Percentiles rank a stretch among this genome's conserved stretches.
phyloP scores from a whole-genome alignment of 2,888 invertebrate genomes.

The Chromoteleia sp. region DNA sequence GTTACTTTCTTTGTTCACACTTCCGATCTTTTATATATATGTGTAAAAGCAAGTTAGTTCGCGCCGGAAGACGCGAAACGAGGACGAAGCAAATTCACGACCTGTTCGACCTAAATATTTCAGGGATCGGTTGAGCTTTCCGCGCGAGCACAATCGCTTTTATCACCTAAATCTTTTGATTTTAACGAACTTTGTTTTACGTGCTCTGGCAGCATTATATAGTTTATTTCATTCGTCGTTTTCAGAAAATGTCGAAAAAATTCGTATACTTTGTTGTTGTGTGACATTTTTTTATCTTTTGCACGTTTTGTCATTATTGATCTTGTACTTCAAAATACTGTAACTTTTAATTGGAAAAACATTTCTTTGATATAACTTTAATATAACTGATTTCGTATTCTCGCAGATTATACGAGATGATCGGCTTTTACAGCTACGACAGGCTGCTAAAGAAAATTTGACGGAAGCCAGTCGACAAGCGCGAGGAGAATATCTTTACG shows the following conservation, averaged over 20 bases:
- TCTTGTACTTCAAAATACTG: neutral
- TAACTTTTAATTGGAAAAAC: neutral
- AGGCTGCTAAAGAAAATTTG: constrained; percentile 86
- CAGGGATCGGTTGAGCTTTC: constrained; percentile 44
- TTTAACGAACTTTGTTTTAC: constrained; percentile 30
- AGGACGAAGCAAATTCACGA: constrained; percentile 66
- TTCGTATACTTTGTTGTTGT: too few species aligned
- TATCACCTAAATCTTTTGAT: constrained; percentile 42
- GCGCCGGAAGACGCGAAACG: constrained; percentile 50
- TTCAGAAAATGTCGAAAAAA: too few species aligned
- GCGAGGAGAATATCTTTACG: constrained; percentile 86
- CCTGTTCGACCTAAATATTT: constrained; percentile 72
- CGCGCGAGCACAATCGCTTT: constrained; percentile 43
- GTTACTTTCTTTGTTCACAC: constrained; percentile 64
- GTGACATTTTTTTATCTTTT: too few species aligned
- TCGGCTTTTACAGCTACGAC: constrained; percentile 85
- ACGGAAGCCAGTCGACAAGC: constrained; percentile 87
- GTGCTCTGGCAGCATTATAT: neutral
- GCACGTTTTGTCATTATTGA: too few species aligned
- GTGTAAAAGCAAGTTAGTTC: constrained; percentile 41
- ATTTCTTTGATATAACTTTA: too few species aligned
- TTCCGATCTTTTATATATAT: constrained; percentile 55
- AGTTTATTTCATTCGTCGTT: neutral
- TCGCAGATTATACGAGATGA: constrained; percentile 86
- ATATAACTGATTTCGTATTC: too few species aligned